A percentile compares a stretch with the other conserved stretches of the same genome.
These are phyloP conservation scores for Eupithecia centaureata DNA, from an alignment of 2,888 invertebrate species.

Conservation along the genomic window DNA sequence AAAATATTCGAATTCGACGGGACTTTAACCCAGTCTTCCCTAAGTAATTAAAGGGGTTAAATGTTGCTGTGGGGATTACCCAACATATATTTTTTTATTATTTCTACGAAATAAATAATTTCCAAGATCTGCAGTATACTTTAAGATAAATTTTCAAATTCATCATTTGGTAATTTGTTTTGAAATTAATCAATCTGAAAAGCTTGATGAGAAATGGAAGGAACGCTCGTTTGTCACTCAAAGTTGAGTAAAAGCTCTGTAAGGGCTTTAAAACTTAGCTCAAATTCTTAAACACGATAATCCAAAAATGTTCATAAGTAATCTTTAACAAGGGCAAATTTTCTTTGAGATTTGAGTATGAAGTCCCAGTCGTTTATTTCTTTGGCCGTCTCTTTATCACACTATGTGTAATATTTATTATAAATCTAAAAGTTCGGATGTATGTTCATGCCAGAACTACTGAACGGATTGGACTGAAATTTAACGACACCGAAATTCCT, in stretches of 20 bases:
- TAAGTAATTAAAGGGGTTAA: no score
- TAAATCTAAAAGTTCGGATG: background rate
- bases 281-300: background rate
- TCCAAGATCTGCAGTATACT: no score
- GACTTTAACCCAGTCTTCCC: no score
- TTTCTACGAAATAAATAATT: no score
- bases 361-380: background rate
- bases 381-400: background rate
- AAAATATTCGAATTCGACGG: no score
- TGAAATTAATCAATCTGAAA: conserved; percentile 3
- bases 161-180: background rate
- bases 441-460: background rate
- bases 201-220: background rate
- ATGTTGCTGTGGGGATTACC: no score
- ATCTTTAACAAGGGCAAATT: background rate
- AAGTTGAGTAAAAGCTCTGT: background rate
- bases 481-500: no score
- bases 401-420: background rate
- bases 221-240: background rate
- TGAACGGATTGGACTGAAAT: background rate
- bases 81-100: no score
- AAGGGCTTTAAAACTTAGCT: background rate
- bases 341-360: background rate
- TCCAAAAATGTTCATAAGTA: background rate
- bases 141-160: no score